Percentiles rank a stretch among this genome's conserved stretches.
These are phyloP conservation scores for Lepus oiostolus DNA, from an alignment of 2,797 vertebrate genomes.

Conservation along the genomic window DNA sequence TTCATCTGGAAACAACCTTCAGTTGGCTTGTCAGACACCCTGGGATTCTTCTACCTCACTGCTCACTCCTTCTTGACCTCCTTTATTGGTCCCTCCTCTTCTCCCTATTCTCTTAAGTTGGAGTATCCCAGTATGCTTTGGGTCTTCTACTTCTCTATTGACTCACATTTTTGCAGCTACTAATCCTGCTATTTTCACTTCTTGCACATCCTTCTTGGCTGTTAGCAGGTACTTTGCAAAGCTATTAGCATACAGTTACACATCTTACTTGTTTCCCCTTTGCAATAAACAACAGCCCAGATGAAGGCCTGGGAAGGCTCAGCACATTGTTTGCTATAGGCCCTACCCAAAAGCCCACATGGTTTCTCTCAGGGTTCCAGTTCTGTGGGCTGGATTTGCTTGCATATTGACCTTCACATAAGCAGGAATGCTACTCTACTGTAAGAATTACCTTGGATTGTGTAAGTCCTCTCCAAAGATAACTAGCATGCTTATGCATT, in stretches of 20 bases:
- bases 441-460: not conserved
- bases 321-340: not conserved
- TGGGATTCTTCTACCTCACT: slow-evolving; percentile 52
- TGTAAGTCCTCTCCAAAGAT: slow-evolving; percentile 14
- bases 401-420: not conserved
- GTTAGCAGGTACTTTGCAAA: slow-evolving; percentile 16
- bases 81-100: not conserved
- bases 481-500: not conserved
- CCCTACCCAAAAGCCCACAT: not conserved
- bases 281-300: not conserved
- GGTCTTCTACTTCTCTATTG: not conserved
- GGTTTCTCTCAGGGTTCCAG: not conserved
- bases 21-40: not conserved
- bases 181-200: not conserved
- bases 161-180: not conserved
- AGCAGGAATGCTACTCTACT: not conserved
- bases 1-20: slow-evolving; percentile 50
- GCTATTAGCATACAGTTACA: not conserved
- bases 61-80: not conserved
- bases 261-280: not conserved
- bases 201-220: not conserved
- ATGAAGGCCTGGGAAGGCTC: not conserved
- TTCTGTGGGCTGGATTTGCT: not conserved
- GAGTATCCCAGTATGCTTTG: not conserved
- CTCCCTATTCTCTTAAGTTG: not conserved